phyloP scores from a whole-genome alignment of 2,888 invertebrate genomes.

The Tetanocera ferruginea region DNA sequence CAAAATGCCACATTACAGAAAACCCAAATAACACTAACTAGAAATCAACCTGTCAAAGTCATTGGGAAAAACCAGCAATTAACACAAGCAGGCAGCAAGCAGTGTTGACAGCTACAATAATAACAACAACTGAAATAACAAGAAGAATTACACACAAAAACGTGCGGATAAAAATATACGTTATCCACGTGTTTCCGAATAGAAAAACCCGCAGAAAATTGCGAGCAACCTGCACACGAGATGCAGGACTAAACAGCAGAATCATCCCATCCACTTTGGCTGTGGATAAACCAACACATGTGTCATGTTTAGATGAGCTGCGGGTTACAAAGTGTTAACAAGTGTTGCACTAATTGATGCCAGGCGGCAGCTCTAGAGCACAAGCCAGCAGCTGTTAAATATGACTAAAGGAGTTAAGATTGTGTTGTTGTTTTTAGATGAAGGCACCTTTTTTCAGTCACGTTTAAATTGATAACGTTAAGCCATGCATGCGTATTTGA shows the following conservation, averaged over 20 bases:
- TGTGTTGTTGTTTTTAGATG: neutral
- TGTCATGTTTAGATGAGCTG: constrained; percentile 41
- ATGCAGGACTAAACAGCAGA: constrained; percentile 31
- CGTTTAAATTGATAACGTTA: too few species aligned
- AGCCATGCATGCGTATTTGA: too few species aligned
- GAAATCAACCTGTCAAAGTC: constrained; percentile 15
- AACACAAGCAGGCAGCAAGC: neutral
- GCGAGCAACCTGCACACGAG: constrained; percentile 52
- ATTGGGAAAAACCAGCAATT: neutral
- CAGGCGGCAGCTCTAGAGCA: constrained; percentile 19
- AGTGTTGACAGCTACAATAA: neutral
- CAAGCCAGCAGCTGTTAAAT: constrained; percentile 48
- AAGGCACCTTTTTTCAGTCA: neutral
- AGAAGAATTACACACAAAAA: neutral
- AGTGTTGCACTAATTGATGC: constrained; percentile 60
- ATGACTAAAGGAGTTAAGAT: constrained; percentile 13
- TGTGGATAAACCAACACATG: constrained; percentile 51
- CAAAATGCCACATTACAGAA: too few species aligned
- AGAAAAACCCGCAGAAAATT: constrained; percentile 55
- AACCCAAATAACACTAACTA: neutral
- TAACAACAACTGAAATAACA: constrained; percentile 17
- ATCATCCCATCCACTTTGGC: constrained; percentile 8
- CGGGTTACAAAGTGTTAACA: constrained; percentile 64
- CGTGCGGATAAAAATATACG: neutral
- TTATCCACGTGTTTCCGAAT: constrained; percentile 31